Evolutionary conservation across 2,113 vertebrate species (phyloP).

Genomic region (Uropsilus gracilis): DNA sequence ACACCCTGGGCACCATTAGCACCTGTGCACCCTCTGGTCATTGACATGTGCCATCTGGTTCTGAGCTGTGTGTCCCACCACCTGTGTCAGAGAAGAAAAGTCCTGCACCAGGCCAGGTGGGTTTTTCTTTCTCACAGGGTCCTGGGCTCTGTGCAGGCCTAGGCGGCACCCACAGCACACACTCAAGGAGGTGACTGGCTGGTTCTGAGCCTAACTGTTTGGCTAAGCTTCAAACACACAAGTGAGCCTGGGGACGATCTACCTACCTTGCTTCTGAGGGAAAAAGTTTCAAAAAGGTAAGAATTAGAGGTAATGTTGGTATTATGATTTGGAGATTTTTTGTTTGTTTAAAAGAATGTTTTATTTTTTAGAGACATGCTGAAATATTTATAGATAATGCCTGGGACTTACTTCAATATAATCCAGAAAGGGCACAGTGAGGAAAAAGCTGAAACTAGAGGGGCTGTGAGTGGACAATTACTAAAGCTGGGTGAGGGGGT

Average conservation of each 20-base stretch:
- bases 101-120: neutral
- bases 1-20: too few relatives aligned
- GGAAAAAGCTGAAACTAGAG: neutral
- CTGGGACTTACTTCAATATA: neutral
- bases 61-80: neutral
- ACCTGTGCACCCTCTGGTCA: neutral
- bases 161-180: fast-evolving
- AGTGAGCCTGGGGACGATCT: neutral
- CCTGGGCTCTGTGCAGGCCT: neutral
- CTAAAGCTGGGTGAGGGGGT: too few relatives aligned
- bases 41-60: neutral
- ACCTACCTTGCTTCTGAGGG: neutral
- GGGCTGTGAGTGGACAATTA: neutral
- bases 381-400: neutral
- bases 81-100: neutral
- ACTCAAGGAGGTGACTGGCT: neutral
- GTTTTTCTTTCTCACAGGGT: neutral
- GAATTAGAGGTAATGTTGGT: neutral
- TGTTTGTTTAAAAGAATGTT: neutral
- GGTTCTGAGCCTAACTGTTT: neutral
- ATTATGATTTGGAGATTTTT: neutral
- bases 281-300: neutral
- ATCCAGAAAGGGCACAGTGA: neutral
- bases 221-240: neutral
- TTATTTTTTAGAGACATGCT: neutral